A percentile compares a stretch with the other conserved stretches of the same genome.
phyloP scores from a whole-genome alignment of 2,797 vertebrate genomes.

The Propithecus perrieri region DNA sequence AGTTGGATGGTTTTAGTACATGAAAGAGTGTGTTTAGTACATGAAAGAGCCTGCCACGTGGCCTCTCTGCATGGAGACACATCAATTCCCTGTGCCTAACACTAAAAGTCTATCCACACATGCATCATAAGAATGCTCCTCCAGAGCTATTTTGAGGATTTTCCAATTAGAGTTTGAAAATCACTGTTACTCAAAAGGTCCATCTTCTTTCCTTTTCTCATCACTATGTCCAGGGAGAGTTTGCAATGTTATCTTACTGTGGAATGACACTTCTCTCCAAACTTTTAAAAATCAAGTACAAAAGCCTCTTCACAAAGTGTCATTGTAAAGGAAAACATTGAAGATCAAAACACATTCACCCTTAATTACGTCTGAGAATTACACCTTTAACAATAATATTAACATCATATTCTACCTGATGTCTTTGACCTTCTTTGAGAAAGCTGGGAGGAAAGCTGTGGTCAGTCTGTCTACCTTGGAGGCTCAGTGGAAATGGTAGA shows the following conservation, averaged over 20 bases:
- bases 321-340: neutral
- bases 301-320: neutral
- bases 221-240: constrained; percentile 51
- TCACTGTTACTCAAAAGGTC: constrained; percentile 56
- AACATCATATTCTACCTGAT: neutral
- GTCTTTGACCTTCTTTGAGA: neutral
- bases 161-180: constrained; percentile 78
- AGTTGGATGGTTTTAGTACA: neutral
- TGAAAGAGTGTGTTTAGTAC: neutral
- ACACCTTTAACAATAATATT: neutral
- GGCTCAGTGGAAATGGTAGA: neutral
- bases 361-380: neutral
- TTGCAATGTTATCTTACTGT: neutral
- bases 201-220: constrained; percentile 50
- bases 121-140: constrained; percentile 61
- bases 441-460: neutral
- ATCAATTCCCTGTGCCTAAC: constrained; percentile 63
- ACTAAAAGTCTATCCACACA: constrained; percentile 66
- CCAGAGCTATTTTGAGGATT: constrained; percentile 73
- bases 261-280: neutral
- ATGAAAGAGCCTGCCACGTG: neutral
- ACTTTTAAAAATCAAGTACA: neutral
- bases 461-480: neutral
- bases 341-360: neutral
- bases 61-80: constrained; percentile 62